Base-by-base conservation (phyloP, 2,888 invertebrate genomes). In the Antitype chi region DNA sequence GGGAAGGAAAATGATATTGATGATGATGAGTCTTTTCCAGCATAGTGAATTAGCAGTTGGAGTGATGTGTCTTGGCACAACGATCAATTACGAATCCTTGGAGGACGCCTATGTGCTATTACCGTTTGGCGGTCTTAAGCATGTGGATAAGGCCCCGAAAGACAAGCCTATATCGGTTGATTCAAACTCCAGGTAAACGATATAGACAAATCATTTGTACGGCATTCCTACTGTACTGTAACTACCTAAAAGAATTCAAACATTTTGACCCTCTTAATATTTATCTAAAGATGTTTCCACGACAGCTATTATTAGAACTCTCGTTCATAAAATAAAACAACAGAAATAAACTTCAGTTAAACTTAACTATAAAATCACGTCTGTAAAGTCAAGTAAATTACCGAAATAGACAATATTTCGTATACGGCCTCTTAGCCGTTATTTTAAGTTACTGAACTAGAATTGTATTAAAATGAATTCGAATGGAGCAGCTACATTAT, bases 21-120 rank as follows among this genome's bases (percentile, higher is more conserved):
- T 38, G n/a, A 47, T 25, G 43, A 64, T 25, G 0, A 15, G 17
- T 70, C 13, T 60, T 70, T 81, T 87, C 23, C 84, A 97, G 97
- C 92, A 94, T 60, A 96, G 96, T 25, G 97, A 96, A 80, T 74
- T 94, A 23, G 97, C 97, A 0, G 97, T 97, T 2, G 98, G 97
- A 0, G 96, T 97, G 9, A 96, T 98, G 94, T 97, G 97, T 76
- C 92, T 98, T 0, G 98, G 97, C 87, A 96, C 96, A 5, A 94
- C 93, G 59, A 96, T 98, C 15, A 97, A 98, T 89, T 97, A 97
- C 83, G 97, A 97, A 47, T 89, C 96, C 0, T 91, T 98, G 59
- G 97, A 97, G 86, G 97, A 97, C 70, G 96, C 96, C 76, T 98
- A 97, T 87, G 97, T 98, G 80, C 90, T 98, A 49, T 94, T 94